Percentiles rank a stretch among this genome's conserved stretches.
These are phyloP conservation scores for Brevimyrus niger DNA, from an alignment of 2,113 vertebrate species.

Conservation along the genomic window DNA sequence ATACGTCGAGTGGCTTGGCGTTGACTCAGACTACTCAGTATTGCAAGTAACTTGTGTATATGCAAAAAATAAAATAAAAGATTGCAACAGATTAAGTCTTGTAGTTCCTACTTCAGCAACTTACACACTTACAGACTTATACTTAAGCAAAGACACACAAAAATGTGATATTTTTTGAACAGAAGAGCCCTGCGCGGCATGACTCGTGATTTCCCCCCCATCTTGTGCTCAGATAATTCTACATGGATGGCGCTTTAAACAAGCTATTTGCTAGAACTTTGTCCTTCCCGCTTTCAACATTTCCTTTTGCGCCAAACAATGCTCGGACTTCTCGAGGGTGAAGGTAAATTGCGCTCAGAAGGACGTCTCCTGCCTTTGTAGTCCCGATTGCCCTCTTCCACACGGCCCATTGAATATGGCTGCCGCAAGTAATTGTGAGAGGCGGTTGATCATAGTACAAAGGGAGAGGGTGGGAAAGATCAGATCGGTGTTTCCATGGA, in stretches of 20 bases:
- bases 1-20: background rate
- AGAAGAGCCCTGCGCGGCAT: background rate
- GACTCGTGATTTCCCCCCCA: background rate
- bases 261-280: slow-evolving; percentile 1
- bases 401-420: background rate
- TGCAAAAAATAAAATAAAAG: background rate
- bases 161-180: background rate
- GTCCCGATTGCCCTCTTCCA: background rate
- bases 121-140: too few species aligned
- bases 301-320: background rate
- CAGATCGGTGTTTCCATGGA: background rate
- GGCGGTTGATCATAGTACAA: slow-evolving; percentile 1
- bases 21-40: background rate
- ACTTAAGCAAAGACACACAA: background rate
- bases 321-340: background rate
- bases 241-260: background rate
- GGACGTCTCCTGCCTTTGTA: slow-evolving; percentile 1
- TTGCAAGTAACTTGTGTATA: background rate
- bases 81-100: background rate
- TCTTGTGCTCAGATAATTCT: background rate
- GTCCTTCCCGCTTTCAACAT: slow-evolving; percentile 1
- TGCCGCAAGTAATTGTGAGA: background rate
- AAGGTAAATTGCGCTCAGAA: background rate
- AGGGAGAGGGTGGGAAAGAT: background rate
- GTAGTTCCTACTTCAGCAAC: background rate